Evolutionary conservation across 2,888 invertebrate species (phyloP), one percentile per base, ranked within the genome.

Genomic region (Eucera pruinosa): DNA sequence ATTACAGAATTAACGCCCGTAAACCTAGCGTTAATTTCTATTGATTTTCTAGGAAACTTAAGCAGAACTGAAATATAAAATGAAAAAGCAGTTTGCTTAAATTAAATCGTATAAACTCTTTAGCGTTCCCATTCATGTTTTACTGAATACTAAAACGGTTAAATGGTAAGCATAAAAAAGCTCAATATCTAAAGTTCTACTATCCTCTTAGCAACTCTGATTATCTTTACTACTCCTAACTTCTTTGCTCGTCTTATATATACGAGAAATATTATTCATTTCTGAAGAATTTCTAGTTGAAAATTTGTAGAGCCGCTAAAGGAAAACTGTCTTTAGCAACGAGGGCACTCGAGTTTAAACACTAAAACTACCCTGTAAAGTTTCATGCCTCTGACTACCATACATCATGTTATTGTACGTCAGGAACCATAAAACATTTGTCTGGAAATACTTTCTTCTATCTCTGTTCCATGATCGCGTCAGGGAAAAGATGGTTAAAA

Each of bases 361-460:
- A 15, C 15, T n/a, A n/a, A 25, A n/a, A 57, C 39, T 39, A 57
- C 39, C 18, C 15, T 30, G 2, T 30, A 18, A 60, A 45, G 45
- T 33, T 60, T 11, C 43, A 3, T 9, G 15, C 13, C 20, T 5
- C 20, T 7, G 7, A 45, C 11, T n/a, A n/a, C 5, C 7, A 25
- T 33, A 45, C 13, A 66, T 33, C 45, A 20, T 20, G 18, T 55
- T 55, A 52, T 18, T 57, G 5, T 36, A 18, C 27, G 20, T 39
- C 33, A 39, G 27, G 27, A 47, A 6, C 18, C 27, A 47, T 2
- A 39, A 66, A 66, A 54, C 33, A 45, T 57, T 48, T 57, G 18
- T 15, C n/a, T 41, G 3, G 25, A 48, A n/a, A 48, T 41, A 50
- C 20, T 41, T 48, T 36, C 39, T 20, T 23, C 39, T 11, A 60